These are phyloP conservation scores for Stegastes partitus DNA, from an alignment of 2,113 vertebrate genomes.

Conservation along the genomic window DNA sequence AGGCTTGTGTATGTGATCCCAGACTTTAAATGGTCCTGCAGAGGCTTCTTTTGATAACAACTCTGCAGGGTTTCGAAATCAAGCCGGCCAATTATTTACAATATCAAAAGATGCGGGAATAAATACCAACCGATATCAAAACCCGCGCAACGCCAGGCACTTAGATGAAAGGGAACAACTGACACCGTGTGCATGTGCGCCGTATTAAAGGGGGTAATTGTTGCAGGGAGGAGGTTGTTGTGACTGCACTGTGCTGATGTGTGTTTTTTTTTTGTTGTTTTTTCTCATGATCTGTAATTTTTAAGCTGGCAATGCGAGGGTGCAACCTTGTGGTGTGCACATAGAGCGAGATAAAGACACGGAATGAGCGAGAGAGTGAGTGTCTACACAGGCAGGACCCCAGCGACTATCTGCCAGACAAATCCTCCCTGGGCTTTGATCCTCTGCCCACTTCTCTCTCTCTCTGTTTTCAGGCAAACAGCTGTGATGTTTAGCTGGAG, in stretches of 20 bases:
- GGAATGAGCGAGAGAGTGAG: slow-evolving; percentile 24
- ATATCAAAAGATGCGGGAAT: slow-evolving; percentile 29
- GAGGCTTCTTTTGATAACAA: slow-evolving; percentile 30
- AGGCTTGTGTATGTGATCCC: slow-evolving; percentile 14
- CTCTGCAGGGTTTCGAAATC: slow-evolving; percentile 37
- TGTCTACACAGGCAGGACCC: slow-evolving; percentile 58
- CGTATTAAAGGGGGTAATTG: slow-evolving; percentile 76
- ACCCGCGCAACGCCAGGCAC: slow-evolving; percentile 21
- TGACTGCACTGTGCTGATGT: slow-evolving; percentile 70
- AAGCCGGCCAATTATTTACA: slow-evolving; percentile 24
- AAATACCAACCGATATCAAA: slow-evolving; percentile 46
- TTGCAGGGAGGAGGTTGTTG: slow-evolving; percentile 72
- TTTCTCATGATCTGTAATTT: slow-evolving; percentile 87
- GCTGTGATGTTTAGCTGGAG: slow-evolving; percentile 69
- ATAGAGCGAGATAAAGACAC: slow-evolving; percentile 5
- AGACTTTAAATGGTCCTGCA: slow-evolving; percentile 1
- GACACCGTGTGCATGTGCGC: neutral
- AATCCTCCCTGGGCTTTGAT: slow-evolving; percentile 76
- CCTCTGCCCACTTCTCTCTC: slow-evolving; percentile 69
- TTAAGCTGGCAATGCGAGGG: slow-evolving; percentile 83
- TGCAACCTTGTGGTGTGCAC: slow-evolving; percentile 46
- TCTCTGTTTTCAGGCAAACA: slow-evolving; percentile 71
- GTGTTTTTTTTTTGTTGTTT: slow-evolving; percentile 8
- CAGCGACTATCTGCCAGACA: slow-evolving; percentile 69
- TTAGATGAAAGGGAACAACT: slow-evolving; percentile 35